A percentile compares a stretch with the other conserved stretches of the same genome.
Evolutionary conservation across 2,888 invertebrate species (phyloP).

Genomic region (Eupeodes luniger): DNA sequence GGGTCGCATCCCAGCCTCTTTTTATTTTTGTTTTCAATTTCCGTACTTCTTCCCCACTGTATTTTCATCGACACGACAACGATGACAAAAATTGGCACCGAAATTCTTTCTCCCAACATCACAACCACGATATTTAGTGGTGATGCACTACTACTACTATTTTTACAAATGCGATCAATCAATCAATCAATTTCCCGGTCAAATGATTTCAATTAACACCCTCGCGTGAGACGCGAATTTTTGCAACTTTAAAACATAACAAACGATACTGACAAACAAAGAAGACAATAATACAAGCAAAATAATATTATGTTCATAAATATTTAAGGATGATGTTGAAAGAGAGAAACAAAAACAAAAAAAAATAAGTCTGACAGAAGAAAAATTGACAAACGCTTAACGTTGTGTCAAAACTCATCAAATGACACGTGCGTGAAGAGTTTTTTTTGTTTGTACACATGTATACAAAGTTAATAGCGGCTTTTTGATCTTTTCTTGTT

Average conservation of each 20-base stretch:
- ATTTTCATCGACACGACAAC: not conserved
- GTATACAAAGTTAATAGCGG: constrained; percentile 50
- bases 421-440: constrained; percentile 61
- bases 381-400: constrained; percentile 48
- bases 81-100: constrained; percentile 53
- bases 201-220: constrained; percentile 72
- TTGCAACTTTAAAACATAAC: not conserved
- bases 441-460: not conserved
- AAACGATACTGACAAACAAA: constrained; percentile 8
- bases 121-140: constrained; percentile 20
- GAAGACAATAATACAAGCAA: constrained; percentile 40
- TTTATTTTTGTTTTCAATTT: too few species aligned
- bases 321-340: not conserved
- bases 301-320: not conserved
- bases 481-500: constrained; percentile 23
- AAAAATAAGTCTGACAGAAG: constrained; percentile 6
- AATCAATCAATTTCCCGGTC: constrained; percentile 63
- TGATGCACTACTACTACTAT: constrained; percentile 39
- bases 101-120: constrained; percentile 3
- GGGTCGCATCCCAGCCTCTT: too few species aligned
- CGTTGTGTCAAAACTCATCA: constrained; percentile 70
- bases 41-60: not conserved
- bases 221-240: constrained; percentile 46
- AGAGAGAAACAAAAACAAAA: not conserved
- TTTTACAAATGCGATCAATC: constrained; percentile 61